Base-by-base conservation (phyloP, 1,140 invertebrate genomes). In the Leguminivora glycinivorella region DNA sequence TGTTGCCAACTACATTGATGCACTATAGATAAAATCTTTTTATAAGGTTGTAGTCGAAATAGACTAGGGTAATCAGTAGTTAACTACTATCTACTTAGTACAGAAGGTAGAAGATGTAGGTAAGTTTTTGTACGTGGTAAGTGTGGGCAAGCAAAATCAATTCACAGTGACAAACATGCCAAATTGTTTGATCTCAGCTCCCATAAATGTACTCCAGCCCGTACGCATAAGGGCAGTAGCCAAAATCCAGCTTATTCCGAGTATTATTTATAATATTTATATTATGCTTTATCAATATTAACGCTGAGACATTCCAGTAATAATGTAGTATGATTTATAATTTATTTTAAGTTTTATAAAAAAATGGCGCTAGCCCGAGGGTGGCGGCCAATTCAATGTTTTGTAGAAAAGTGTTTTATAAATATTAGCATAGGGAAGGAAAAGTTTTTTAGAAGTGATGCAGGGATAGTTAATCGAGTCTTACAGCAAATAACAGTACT, bases 41-140 rank as follows among this genome's bases (percentile, higher is more conserved):
- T 78, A 72, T 75, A 75, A 71, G 74, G 70, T 73, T 73, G 74
- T 78, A 75, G 76, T 73, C 73, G 58, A 78, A 67, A 75, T 58
- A 52, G 19, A 22, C 67, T 78, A 75, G 74, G 7, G 31, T 63
- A 63, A 63, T 34, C 19, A 52, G n/a, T 63, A 31, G 24, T 34
- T 63, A 17, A 29, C 58, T n/a, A 34, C n/a, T 9, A 29, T 6
- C 29, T 63, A 63, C 26, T 63, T 1, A n/a, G n/a, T 29, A 10
- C 5, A 29, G 29, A 63, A n/a, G 26, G 58, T 63, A 63, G 58
- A 63, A 63, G 24, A 26, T 17, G 25, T 63, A 52, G 47, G 22
- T 52, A 52, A 52, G 58, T 63, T 63, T 63, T 26, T 26, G 25
- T 63, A 63, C 58, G 26, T 31, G 58, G 14, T 31, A 29, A 29